Base-by-base conservation (phyloP, 2,797 vertebrate species). In the Pangasius macronema region DNA sequence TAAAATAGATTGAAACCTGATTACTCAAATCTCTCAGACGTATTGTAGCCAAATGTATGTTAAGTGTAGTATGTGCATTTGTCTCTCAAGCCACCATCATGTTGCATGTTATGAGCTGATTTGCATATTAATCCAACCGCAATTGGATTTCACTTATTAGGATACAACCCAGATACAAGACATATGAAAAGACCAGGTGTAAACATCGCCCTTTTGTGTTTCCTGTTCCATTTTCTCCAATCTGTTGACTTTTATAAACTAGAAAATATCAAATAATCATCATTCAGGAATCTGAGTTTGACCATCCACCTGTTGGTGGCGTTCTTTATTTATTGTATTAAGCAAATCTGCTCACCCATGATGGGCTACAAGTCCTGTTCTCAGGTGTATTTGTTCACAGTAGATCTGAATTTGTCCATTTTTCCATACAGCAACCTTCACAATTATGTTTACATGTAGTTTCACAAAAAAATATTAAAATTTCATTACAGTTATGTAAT, bases 391-490 rank as follows among this genome's bases (percentile, higher is more conserved):
- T 67, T 75, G 39, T 68, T 83, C 33, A 42, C 6, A 73, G 10
- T 33, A 70, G 59, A 59, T 55, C 3, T 61, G 49, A 22, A 2
- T 61, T 75, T 18, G 83, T 92, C 89, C 91, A 91, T 93, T 36
- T 36, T 36, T 36, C 36, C 36, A 36, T 36, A 36, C 36, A 90
- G 24, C n/a, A 92, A 85, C 75, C 82, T 90, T 91, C 89, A 90
- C 91, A 92, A 90, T 90, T 88, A 92, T 95, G 95, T 95, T 94
- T 86, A 95, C 91, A 91, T 93, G 93, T 91, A 91, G 89, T 92
- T 93, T 88, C 84, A 88, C 95, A 94, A 20, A 30, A 22, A 90
- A 91, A 93, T 95, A 83, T 96, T 95, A 96, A 96, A 93, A 95
- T 36, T 93, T 90, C 91, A 92, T 92, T 93, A 95, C 89, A 93